Conservation (phyloP, 2,888 invertebrate species). For the Dexiosoma caninum region DNA sequence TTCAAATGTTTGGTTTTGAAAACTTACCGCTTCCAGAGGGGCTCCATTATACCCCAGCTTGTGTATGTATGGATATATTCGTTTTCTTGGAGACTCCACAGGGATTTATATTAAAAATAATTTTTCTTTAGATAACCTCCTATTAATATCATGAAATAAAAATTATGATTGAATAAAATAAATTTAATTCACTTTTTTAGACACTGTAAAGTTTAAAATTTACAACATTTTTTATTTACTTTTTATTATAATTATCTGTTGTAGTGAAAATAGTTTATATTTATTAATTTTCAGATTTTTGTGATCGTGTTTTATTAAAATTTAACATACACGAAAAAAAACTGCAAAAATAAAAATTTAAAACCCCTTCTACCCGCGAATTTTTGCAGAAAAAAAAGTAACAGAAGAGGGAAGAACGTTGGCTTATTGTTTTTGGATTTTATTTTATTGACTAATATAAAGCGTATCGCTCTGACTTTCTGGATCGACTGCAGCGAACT, state of each 20-base stretch:
- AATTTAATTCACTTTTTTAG: neutral
- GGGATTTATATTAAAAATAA: conserved; percentile 39
- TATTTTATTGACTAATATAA: conserved; percentile 18
- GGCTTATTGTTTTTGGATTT: conserved; percentile 56
- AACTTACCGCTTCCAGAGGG: conserved; percentile 77
- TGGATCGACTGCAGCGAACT: conserved; percentile 77
- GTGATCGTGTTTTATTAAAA: neutral
- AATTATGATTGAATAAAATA: conserved; percentile 6
- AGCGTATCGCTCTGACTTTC: conserved; percentile 73
- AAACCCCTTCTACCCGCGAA: conserved; percentile 54
- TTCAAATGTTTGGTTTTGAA: neutral
- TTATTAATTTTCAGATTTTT: neutral
- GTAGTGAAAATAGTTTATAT: neutral
- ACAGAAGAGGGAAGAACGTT: conserved; percentile 51
- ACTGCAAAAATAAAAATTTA: conserved; percentile 45
- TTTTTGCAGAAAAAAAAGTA: conserved; percentile 38
- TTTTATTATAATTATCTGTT: conserved; percentile 13
- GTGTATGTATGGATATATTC: conserved; percentile 67
- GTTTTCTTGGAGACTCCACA: conserved; percentile 57
- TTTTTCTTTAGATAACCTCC: conserved; percentile 63
- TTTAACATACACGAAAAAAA: conserved; percentile 45
- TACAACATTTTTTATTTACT: conserved; percentile 18
- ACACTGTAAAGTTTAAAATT: neutral
- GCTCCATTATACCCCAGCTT: conserved; percentile 76
- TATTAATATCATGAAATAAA: conserved; percentile 47